A percentile compares a stretch with the other conserved stretches of the same genome.
These are phyloP conservation scores for Craterocephalus amniculus DNA, from an alignment of 2,797 vertebrate genomes.

Conservation along the genomic window DNA sequence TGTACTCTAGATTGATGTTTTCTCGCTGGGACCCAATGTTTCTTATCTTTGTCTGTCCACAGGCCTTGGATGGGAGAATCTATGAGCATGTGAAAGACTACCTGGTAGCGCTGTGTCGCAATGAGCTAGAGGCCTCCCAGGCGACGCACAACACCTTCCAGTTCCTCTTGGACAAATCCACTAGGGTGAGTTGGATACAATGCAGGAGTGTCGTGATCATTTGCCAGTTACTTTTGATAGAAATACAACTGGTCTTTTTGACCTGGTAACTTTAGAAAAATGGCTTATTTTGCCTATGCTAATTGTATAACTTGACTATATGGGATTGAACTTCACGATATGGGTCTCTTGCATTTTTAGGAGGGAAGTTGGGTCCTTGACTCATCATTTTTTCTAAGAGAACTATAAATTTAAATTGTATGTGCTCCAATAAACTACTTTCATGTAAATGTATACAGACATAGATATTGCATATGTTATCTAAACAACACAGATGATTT, in stretches of 20 bases:
- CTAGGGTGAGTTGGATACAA: constrained; percentile 85
- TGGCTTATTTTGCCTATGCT: constrained; percentile 2
- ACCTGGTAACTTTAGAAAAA: neutral
- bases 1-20: constrained; percentile 23
- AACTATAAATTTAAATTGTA: too few species aligned
- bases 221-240: neutral
- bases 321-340: neutral
- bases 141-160: constrained; percentile 96
- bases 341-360: neutral
- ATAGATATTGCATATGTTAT: too few species aligned
- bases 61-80: constrained; percentile 94
- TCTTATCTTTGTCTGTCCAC: constrained; percentile 32
- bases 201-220: neutral
- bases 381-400: too few species aligned
- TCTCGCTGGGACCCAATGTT: constrained; percentile 10
- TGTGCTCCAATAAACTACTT: too few species aligned
- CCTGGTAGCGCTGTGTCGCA: constrained; percentile 93
- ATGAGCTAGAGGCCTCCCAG: constrained; percentile 94
- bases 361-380: too few species aligned
- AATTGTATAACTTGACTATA: neutral
- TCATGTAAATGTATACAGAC: too few species aligned
- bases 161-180: constrained; percentile 95
- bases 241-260: constrained; percentile 8
- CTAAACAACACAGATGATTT: too few species aligned
- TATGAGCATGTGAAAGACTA: constrained; percentile 98